A percentile compares a stretch with the other conserved stretches of the same genome.
phyloP scores from a whole-genome alignment of 2,797 vertebrate genomes.

The Etheostoma perlongum region DNA sequence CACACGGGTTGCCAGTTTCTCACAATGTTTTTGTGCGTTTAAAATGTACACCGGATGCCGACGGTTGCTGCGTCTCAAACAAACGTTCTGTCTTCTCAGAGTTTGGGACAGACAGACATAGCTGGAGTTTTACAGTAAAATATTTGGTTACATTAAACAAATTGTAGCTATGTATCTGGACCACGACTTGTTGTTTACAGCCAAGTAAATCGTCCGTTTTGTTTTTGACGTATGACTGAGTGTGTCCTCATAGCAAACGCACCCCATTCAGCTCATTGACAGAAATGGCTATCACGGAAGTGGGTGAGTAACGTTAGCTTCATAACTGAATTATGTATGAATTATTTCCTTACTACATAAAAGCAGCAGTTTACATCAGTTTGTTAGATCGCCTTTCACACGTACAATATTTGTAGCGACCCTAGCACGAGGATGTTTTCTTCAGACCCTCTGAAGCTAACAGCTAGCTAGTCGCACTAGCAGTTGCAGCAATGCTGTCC shows the following conservation, averaged over 20 bases:
- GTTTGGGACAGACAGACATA: neutral
- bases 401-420: rapidly evolving
- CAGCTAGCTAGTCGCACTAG: constrained; percentile 37
- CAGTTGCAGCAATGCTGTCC: neutral
- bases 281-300: constrained; percentile 84
- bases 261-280: constrained; percentile 29
- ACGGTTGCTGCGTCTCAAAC: neutral
- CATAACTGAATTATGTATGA: neutral
- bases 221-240: neutral
- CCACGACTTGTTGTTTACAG: neutral
- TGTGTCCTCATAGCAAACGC: neutral
- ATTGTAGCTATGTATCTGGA: rapidly evolving
- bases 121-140: neutral
- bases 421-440: neutral
- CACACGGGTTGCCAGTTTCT: neutral
- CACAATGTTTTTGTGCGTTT: constrained; percentile 16
- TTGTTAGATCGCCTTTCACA: neutral
- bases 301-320: constrained; percentile 73
- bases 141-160: neutral
- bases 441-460: constrained; percentile 42
- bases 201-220: rapidly evolving
- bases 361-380: rapidly evolving
- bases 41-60: constrained; percentile 2
- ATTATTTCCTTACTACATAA: neutral
- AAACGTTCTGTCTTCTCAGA: neutral